phyloP scores from a whole-genome alignment of 2,888 invertebrate genomes.

The Eulithis testata region DNA sequence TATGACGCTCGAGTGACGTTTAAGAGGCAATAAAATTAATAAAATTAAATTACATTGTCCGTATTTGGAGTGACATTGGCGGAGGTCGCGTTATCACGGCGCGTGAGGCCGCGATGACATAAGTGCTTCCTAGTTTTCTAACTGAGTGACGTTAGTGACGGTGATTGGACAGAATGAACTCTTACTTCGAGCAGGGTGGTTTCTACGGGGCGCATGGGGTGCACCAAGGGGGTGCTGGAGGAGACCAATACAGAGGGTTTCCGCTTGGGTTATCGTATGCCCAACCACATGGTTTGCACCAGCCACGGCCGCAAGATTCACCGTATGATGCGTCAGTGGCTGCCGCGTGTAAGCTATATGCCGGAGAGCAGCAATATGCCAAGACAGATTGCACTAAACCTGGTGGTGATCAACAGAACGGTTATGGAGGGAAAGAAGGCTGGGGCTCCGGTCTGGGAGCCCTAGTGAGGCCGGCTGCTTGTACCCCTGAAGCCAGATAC shows the following conservation, averaged over 20 bases:
- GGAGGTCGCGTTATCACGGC: slow-evolving; percentile 81
- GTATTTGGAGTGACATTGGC: slow-evolving; percentile 77
- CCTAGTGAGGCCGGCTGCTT: slow-evolving; percentile 92
- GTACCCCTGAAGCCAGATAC: slow-evolving; percentile 95
- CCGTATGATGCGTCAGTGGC: slow-evolving; percentile 96
- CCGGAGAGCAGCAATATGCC: slow-evolving; percentile 87
- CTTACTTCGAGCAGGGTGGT: slow-evolving; percentile 97
- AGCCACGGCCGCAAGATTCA: slow-evolving; percentile 94
- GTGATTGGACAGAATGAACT: slow-evolving; percentile 91
- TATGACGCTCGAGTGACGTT: slow-evolving; percentile 84
- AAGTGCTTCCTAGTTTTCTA: slow-evolving; percentile 66
- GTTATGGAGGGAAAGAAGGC: slow-evolving; percentile 89
- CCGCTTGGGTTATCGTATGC: slow-evolving; percentile 94
- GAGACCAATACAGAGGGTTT: slow-evolving; percentile 94
- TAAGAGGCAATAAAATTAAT: slow-evolving; percentile 83
- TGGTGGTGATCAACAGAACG: slow-evolving; percentile 85
- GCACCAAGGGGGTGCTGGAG: slow-evolving; percentile 90
- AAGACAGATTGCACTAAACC: slow-evolving; percentile 93
- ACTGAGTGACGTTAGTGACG: slow-evolving; percentile 77
- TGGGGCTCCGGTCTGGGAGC: slow-evolving; percentile 88
- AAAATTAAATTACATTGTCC: slow-evolving; percentile 77
- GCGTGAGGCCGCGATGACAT: slow-evolving; percentile 81
- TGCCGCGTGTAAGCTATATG: slow-evolving; percentile 93
- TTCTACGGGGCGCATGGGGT: slow-evolving; percentile 96
- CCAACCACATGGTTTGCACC: slow-evolving; percentile 91